Evolutionary conservation across 2,113 vertebrate species (phyloP), one percentile per base, ranked within the genome.

Genomic region (Telmatochromis sp.): DNA sequence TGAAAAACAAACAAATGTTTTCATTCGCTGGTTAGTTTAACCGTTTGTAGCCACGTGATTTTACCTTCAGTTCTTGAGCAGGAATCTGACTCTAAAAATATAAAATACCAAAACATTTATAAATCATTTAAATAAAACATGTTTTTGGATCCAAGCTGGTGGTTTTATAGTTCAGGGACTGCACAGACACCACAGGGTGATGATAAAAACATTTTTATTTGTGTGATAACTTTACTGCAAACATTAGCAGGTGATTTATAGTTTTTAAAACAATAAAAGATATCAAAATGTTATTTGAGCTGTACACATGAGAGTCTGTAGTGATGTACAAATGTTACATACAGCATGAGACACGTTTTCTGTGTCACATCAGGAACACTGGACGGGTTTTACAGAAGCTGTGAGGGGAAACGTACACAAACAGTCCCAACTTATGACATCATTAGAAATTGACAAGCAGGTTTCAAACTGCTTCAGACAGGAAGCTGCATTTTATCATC

Each of bases 351-450:
- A 65, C 31, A 1, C 0, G 58, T 35, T 35, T 63, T 35, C 17
- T 35, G 31, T 63, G 58, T 63, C 31, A n/a, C 58, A 0, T 63
- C 3, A 63, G 70, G 45, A 26, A 73, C 21, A 17, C 40, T 11
- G 68, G 40, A 11, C 2, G 23, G 9, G 0, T 28, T 75, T 47
- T 0, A 28, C 9, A 28, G 14, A 0, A 75, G 14, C 15, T 49
- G n/a, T 40, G 0, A 70, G 35, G 5, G 0, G 65, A 1, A 63
- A 37, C 1, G 4, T 7, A 11, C 14, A 70, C 17, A 3, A 28
- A 47, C 23, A 19, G 23, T 47, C 42, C 70, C 70, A 0, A 11
- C 70, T 19, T 1, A 7, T 75, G 40, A 47, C 6, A 47, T 47
- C 14, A 28, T 17, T 28, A 75, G 1, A 15, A 70, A 70, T 6